These are phyloP conservation scores for Mimumesa dahlbomi DNA, from an alignment of 2,888 invertebrate species.

Conservation along the genomic window DNA sequence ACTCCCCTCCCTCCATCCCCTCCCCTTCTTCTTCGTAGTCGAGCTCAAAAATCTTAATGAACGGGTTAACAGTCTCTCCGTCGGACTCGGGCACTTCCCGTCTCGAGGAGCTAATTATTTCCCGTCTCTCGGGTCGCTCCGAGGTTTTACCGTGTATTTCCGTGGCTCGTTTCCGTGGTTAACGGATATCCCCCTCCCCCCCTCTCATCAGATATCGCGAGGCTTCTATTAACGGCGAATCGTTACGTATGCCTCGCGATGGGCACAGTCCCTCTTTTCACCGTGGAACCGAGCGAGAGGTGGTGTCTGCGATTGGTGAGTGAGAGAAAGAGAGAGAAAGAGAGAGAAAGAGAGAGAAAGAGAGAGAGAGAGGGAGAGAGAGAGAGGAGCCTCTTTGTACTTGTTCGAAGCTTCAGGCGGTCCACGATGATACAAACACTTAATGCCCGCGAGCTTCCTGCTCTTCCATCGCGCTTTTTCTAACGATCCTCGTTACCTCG, in stretches of 20 bases:
- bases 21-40: no score
- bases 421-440: constrained; percentile 54
- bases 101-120: constrained; percentile 66
- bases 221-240: constrained; percentile 64
- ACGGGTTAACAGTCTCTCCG: no score
- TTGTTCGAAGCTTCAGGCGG: constrained; percentile 29
- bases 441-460: constrained; percentile 55
- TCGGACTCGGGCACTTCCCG: background rate
- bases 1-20: no score
- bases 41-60: background rate
- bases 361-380: constrained; percentile 35
- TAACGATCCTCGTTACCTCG: background rate
- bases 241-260: constrained; percentile 40
- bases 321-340: constrained; percentile 14
- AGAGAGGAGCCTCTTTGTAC: constrained; percentile 42
- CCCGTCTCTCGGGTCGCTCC: constrained; percentile 55
- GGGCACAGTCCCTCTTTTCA: constrained; percentile 29
- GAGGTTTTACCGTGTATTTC: constrained; percentile 57
- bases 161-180: constrained; percentile 46
- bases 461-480: constrained; percentile 14
- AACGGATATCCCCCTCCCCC: constrained; percentile 54
- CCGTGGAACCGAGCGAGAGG: background rate
- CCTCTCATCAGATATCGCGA: constrained; percentile 63
- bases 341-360: constrained; percentile 10
- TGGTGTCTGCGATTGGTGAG: no score